phyloP scores from a whole-genome alignment of 2,113 vertebrate genomes.

The Mixornis gularis region DNA sequence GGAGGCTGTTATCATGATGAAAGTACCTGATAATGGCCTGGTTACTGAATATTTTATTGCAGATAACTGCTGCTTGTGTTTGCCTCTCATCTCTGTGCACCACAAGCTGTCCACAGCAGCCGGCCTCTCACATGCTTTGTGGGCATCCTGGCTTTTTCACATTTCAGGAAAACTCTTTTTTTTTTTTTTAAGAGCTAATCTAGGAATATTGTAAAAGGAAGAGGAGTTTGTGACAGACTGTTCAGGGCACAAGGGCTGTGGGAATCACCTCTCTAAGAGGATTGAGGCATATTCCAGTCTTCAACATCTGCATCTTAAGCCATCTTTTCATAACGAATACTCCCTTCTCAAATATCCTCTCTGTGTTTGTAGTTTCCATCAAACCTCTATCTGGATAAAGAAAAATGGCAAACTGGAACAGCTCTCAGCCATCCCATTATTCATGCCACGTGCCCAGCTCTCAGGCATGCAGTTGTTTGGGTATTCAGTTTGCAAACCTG shows the following conservation, averaged over 20 bases:
- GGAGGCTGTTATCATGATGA: neutral
- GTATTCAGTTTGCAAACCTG: neutral
- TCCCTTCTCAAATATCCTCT: neutral
- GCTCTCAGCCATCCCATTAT: neutral
- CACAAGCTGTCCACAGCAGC: neutral
- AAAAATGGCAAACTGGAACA: neutral
- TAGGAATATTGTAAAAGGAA: neutral
- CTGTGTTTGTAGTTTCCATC: neutral
- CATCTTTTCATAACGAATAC: neutral
- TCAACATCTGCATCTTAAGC: neutral
- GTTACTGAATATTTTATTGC: neutral
- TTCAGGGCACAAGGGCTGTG: neutral
- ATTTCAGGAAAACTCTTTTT: neutral
- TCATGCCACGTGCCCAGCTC: neutral
- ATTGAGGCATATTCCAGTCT: neutral
- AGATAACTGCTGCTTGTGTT: neutral
- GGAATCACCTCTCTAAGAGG: conserved; percentile 24
- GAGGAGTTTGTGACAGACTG: neutral
- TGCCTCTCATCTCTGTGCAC: rapidly evolving
- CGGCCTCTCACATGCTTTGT: neutral
- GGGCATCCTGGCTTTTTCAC: neutral
- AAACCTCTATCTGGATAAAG: neutral
- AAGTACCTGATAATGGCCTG: neutral
- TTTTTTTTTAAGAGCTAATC: neutral
- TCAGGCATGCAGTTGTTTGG: neutral